These are phyloP conservation scores for Procapra przewalskii DNA, from an alignment of 2,113 vertebrate species.

Conservation along the genomic window DNA sequence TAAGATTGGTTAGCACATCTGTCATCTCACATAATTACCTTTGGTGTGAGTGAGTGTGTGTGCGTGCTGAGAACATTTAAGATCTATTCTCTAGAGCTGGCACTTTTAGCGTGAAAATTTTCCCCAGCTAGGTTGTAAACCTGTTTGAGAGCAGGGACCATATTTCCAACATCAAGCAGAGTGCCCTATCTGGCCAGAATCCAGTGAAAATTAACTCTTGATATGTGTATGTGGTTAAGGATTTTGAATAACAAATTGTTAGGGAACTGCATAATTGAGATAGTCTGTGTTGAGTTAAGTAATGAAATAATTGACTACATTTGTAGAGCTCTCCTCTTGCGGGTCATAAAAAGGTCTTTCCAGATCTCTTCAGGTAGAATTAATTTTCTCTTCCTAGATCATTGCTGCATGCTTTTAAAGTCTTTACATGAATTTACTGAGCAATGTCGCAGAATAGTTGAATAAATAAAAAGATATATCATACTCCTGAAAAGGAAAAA, in stretches of 20 bases:
- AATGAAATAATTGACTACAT: not conserved
- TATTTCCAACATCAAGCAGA: not conserved
- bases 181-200: not conserved
- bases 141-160: not conserved
- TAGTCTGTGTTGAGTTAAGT: not conserved
- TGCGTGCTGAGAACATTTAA: not conserved
- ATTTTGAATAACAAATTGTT: not conserved
- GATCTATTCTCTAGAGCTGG: not conserved
- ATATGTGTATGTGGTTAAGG: not conserved
- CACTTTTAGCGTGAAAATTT: not conserved
- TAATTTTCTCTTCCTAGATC: not conserved
- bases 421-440: not conserved
- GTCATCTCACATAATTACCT: not conserved
- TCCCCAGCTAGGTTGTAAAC: not conserved
- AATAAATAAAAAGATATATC: not conserved
- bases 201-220: not conserved
- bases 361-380: not conserved
- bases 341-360: not conserved
- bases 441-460: not conserved
- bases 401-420: not conserved
- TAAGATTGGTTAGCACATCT: not conserved
- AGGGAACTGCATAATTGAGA: not conserved
- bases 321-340: not conserved
- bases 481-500: conserved; percentile 21
- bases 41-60: not conserved